phyloP scores from a whole-genome alignment of 2,113 vertebrate genomes.

The Gambusia holbrooki region DNA sequence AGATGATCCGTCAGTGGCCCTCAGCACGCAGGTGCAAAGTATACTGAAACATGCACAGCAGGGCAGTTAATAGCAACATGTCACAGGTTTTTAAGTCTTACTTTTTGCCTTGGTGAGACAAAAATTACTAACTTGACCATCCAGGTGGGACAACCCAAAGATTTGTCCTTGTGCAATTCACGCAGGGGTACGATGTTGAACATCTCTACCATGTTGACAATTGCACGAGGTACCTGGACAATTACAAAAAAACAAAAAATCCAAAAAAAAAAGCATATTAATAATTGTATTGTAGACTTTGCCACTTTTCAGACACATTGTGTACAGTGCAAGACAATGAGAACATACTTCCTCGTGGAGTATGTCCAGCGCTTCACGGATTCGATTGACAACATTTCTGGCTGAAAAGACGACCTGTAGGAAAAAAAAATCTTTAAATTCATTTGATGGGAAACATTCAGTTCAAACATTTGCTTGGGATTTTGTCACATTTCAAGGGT shows the following conservation, averaged over 20 bases:
- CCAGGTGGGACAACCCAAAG: constrained; percentile 82
- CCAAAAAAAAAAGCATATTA: no score
- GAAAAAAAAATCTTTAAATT: background rate
- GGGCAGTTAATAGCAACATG: background rate
- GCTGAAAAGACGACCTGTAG: constrained; percentile 84
- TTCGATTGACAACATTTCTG: constrained; percentile 78
- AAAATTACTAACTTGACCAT: constrained; percentile 69
- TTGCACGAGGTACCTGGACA: constrained; percentile 86
- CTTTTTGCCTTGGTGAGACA: background rate
- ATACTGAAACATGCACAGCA: constrained; percentile 70
- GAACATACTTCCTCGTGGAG: constrained; percentile 80
- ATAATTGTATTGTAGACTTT: background rate
- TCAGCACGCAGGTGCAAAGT: constrained; percentile 86
- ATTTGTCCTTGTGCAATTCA: constrained; percentile 76
- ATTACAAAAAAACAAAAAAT: background rate
- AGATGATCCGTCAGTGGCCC: constrained; percentile 75
- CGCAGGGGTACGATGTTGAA: constrained; percentile 79
- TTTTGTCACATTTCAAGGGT: background rate
- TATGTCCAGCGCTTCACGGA: constrained; percentile 87
- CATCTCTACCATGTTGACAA: constrained; percentile 89
- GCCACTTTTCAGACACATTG: background rate
- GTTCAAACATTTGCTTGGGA: background rate
- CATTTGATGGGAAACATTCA: background rate
- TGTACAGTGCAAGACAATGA: background rate
- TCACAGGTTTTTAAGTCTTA: background rate